A percentile compares a stretch with the other conserved stretches of the same genome.
These are phyloP conservation scores for Masticophis lateralis DNA, from an alignment of 2,797 vertebrate species.

Conservation along the genomic window DNA sequence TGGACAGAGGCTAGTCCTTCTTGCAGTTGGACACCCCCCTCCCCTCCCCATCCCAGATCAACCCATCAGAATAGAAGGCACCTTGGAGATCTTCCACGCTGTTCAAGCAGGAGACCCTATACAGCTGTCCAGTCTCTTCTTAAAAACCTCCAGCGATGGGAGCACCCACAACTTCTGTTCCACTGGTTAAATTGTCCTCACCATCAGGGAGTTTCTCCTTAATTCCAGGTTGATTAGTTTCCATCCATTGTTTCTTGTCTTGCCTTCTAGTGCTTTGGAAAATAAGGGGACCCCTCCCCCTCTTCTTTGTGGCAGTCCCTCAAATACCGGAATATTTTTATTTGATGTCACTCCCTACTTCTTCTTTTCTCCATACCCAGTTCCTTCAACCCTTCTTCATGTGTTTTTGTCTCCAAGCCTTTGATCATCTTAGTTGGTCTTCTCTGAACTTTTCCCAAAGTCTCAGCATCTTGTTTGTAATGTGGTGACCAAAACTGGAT, in stretches of 20 bases:
- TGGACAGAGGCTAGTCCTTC: background rate
- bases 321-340: background rate
- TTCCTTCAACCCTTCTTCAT: background rate
- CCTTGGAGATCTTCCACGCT: background rate
- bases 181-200: background rate
- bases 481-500: background rate
- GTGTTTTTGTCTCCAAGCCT: background rate
- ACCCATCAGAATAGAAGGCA: background rate
- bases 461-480: background rate
- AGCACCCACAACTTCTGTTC: fast-evolving
- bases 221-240: background rate
- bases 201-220: background rate
- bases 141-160: background rate
- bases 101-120: background rate
- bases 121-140: background rate
- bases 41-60: background rate
- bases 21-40: no score
- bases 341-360: background rate
- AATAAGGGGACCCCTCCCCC: fast-evolving
- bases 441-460: background rate
- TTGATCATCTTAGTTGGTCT: background rate
- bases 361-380: background rate
- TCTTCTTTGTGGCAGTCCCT: background rate
- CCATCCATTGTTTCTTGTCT: background rate
- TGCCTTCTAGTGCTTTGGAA: background rate